Base-by-base conservation (phyloP, 2,888 invertebrate genomes). In the Eurytoma adleriae region DNA sequence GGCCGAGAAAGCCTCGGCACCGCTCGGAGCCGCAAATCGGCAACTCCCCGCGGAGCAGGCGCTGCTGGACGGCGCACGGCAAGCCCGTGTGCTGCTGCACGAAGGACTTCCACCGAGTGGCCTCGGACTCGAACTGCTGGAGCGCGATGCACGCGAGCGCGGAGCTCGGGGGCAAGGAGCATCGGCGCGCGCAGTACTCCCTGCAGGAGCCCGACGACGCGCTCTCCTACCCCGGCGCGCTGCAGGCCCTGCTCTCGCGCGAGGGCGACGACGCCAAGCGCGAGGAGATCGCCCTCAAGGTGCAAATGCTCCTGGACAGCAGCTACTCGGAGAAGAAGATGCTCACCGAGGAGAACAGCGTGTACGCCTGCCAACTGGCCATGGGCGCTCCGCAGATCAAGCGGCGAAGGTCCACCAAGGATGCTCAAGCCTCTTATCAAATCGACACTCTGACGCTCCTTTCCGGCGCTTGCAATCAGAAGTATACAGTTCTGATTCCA, bases 51-150 rank as follows among this genome's bases (percentile, higher is more conserved):
- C 13, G 16, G 10, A 57, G 30, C 0, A n/a, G 18, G 1, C 40
- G 71, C 12, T 80, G 74, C 20, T 40, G 61, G 4, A 75, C 68
- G 5, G 27, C 54, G 7, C 62, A 80, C 52, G 66, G 57, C 0
- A 57, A n/a, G 4, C 3, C 50, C 27, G 5, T 0, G n/a, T 61
- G 78, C 27, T 71, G 75, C 54, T 70, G 78, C 52, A 24, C 20
- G 4, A 66, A 70, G n/a, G 54, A 59, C 0, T 52, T 40, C 13
- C 61, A 67, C 3, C 52, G 72, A 3, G 70, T 68, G 0, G 78
- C 61, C n/a, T 81, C 81, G 48, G 74, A 81, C 7, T 78, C 78
- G 24, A 78, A 81, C 18, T 80, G 71, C 67, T 10, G 5, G 48
- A 0, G n/a, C 4, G 5, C 24, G 50, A n/a, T 13, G 13, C 30